These are phyloP conservation scores for Palythoa heliodiscus DNA, from an alignment of 92 coral and sea anemone species.

Conservation along the genomic window DNA sequence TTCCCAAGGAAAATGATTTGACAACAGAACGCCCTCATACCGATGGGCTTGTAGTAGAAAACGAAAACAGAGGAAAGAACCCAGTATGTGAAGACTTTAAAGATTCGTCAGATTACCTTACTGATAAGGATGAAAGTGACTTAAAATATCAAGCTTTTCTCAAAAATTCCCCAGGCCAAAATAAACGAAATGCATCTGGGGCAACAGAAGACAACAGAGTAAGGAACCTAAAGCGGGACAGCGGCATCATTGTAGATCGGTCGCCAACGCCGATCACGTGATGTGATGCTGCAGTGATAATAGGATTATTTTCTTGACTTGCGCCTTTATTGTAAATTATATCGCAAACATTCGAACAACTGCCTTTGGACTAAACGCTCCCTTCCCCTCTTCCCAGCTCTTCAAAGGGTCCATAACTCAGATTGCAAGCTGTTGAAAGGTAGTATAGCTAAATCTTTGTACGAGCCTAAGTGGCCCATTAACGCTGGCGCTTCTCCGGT, in stretches of 20 bases:
- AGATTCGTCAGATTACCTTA: neutral
- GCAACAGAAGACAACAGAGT: neutral
- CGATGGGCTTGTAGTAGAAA: neutral
- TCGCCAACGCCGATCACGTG: constrained; percentile 63
- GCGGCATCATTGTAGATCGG: constrained; percentile 72
- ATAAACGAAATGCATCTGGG: neutral
- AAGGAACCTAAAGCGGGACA: constrained; percentile 59
- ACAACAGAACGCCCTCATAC: neutral
- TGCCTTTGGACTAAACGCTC: no score
- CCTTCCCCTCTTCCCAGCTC: no score
- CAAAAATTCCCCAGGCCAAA: neutral
- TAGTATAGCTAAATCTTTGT: no score
- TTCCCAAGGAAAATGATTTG: neutral
- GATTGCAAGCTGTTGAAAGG: no score
- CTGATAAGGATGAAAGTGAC: neutral
- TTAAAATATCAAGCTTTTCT: neutral
- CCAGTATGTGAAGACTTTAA: neutral
- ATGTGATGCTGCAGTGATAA: neutral
- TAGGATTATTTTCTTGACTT: neutral
- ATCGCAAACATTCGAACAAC: no score
- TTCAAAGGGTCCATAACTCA: no score
- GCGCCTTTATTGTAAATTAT: no score
- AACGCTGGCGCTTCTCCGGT: no score
- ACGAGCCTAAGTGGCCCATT: no score
- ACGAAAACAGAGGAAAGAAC: neutral